Conservation (phyloP, 2,888 invertebrate species). For the Craniophora ligustri region DNA sequence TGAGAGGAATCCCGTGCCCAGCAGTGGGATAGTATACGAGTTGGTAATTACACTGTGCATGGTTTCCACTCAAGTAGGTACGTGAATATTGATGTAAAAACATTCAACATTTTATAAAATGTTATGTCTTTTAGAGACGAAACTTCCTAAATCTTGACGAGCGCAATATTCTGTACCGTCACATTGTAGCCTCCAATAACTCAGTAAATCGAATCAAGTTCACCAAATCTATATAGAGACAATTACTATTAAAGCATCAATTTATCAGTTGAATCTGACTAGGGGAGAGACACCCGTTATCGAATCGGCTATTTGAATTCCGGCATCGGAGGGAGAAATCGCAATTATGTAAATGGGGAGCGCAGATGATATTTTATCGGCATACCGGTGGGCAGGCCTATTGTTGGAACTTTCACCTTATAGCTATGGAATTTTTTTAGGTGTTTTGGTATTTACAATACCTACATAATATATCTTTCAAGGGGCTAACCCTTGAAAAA, state of each 20-base stretch:
- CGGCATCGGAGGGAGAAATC: conserved; percentile 21
- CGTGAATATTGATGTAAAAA: neutral
- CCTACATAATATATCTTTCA: too few relatives aligned
- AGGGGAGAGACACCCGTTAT: conserved; percentile 21
- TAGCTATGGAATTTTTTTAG: conserved; percentile 19
- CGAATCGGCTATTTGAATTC: conserved; percentile 45
- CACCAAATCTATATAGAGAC: conserved; percentile 9
- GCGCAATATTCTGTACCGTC: neutral
- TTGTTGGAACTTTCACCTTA: conserved; percentile 18
- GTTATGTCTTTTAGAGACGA: neutral
- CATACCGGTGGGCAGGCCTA: conserved; percentile 12
- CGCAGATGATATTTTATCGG: conserved; percentile 50
- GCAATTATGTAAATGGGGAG: conserved; percentile 50
- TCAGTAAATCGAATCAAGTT: conserved; percentile 28
- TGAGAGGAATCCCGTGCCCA: too few relatives aligned
- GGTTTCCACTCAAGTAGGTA: too few relatives aligned
- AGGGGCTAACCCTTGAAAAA: too few relatives aligned
- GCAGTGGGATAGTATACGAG: too few relatives aligned
- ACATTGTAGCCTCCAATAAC: conserved; percentile 21
- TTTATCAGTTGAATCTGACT: conserved; percentile 19
- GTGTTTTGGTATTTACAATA: conserved; percentile 1
- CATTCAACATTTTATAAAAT: neutral
- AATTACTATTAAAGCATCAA: conserved; percentile 41
- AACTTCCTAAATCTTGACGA: conserved; percentile 9
- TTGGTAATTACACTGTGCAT: too few relatives aligned